Percentiles rank a stretch among this genome's conserved stretches.
These are phyloP conservation scores for Sminthurinus aureus DNA, from an alignment of 2,888 invertebrate species.

Conservation along the genomic window DNA sequence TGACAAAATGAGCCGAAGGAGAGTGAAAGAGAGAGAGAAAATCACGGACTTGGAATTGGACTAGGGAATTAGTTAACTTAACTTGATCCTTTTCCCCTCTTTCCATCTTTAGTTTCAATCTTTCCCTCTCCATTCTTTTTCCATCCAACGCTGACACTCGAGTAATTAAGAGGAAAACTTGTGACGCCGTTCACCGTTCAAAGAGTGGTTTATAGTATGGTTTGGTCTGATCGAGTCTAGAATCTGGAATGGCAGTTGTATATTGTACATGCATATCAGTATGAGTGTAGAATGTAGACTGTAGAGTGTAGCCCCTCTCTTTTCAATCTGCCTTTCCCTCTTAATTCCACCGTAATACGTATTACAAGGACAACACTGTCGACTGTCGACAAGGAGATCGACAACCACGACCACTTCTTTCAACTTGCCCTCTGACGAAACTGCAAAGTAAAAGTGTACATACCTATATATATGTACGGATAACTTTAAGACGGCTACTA, in stretches of 20 bases:
- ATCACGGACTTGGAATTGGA: background rate
- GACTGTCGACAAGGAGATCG: background rate
- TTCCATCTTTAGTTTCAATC: background rate
- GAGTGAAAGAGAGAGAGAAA: background rate
- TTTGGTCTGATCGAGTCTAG: background rate
- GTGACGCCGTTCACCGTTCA: conserved; percentile 15
- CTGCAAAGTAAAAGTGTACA: too few species aligned
- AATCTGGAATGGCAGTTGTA: background rate
- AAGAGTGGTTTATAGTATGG: background rate
- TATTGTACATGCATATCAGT: too few species aligned
- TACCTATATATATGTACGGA: too few species aligned
- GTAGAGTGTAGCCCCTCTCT: background rate
- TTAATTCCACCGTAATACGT: background rate
- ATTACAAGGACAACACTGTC: background rate
- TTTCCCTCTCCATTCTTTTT: background rate
- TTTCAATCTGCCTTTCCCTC: background rate
- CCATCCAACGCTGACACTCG: background rate
- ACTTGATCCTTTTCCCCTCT: conserved; percentile 8
- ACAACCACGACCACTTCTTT: too few species aligned
- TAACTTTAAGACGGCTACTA: too few species aligned
- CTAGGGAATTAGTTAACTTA: conserved; percentile 17
- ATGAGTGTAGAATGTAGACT: too few species aligned
- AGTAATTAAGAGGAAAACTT: conserved; percentile 20
- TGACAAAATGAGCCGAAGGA: background rate
- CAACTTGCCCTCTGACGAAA: too few species aligned